Conservation (phyloP, 2,888 invertebrate genomes). For the Eupelmus urozonus region DNA sequence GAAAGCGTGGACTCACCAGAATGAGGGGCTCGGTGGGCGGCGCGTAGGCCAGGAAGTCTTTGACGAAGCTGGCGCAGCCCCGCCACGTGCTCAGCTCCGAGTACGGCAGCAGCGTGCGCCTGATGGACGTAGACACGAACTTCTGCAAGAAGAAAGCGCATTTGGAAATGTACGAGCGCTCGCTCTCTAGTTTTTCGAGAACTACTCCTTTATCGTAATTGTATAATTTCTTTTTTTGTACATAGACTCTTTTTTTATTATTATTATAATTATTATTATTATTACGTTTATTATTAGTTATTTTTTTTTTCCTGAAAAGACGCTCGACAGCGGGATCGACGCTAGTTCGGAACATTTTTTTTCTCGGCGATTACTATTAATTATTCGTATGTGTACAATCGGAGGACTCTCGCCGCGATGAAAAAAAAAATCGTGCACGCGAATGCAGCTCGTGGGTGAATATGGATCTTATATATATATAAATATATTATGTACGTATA, state of each 20-base stretch:
- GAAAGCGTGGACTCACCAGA: conserved; percentile 81
- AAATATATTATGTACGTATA: no score
- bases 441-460: conserved; percentile 1
- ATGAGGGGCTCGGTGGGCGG: conserved; percentile 79
- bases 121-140: conserved; percentile 91
- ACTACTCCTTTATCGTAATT: not conserved
- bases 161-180: no score
- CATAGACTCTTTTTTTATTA: conserved; percentile 12
- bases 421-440: not conserved
- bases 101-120: conserved; percentile 87
- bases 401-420: not conserved
- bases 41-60: conserved; percentile 88
- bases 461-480: conserved; percentile 6
- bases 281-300: not conserved
- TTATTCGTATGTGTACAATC: not conserved
- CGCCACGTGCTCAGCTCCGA: conserved; percentile 85
- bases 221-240: conserved; percentile 22
- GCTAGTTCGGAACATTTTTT: not conserved
- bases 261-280: conserved; percentile 12
- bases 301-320: not conserved
- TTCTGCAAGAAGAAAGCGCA: conserved; percentile 83
- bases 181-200: no score
- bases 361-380: not conserved
- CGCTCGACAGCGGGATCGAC: not conserved
- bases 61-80: conserved; percentile 85